Base-by-base conservation (phyloP, 35 echinoderm and acorn worm species). In the Lytechinus pictus region DNA sequence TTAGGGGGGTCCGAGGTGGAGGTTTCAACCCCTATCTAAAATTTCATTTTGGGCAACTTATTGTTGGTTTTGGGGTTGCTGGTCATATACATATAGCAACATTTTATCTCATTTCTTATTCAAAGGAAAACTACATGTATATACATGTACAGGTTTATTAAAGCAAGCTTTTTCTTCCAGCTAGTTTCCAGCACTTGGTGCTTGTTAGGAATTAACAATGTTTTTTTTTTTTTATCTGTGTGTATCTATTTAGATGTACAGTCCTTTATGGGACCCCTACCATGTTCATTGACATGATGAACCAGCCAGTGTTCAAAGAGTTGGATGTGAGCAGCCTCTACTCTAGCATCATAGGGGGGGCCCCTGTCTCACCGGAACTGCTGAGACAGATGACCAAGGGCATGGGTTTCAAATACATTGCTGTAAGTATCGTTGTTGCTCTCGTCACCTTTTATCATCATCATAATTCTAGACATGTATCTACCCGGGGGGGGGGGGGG, bases 221-320 rank as follows among this genome's bases (percentile, higher is more conserved):
- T 93, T 91, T 61, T 97, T 97, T 93, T 91, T 61, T 97, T 10
- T 55, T 5, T 94, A 61, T n/a, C 9, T 54, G 28, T 58, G n/a
- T 86, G 13, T 66, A 9, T 6, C 52, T 58, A 86, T 19, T 44
- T 54, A 97, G 97, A 66, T 97, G 95, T 51, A 97, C 97, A 87
- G 57, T 95, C 9, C 91, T 92, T 54, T 97, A 97, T 27, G 97
- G 97, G 51, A 97, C 97, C 29, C 95, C 97, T 0, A 96, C 97
- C 86, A 97, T 97, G 97, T 97, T 97, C 87, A 96, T 97, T 91
- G 97, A 97, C 55, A 93, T 97, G 94, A 79, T 97, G 89, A 96
- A 95, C 54, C 97, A 96, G 24, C 95, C 95, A 54, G 66, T 93
- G 53, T 96, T 96, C 44, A 92, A 97, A 53, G 89, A 97, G 0